Percentiles rank a stretch among this genome's conserved stretches.
Conservation (phyloP, 1,140 invertebrate species). For the Plectrocnemia conspersa region DNA sequence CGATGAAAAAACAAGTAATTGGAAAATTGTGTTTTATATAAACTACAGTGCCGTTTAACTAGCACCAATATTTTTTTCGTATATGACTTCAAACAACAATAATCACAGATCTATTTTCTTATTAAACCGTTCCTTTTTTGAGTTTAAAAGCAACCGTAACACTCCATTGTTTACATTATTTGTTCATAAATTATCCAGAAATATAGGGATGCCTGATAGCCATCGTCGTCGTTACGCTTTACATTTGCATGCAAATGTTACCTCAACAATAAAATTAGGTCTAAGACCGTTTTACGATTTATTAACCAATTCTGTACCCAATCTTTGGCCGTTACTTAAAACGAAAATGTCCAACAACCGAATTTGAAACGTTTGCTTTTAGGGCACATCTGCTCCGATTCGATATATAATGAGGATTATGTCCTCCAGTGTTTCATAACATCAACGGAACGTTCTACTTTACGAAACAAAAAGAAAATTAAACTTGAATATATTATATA, state of each 20-base stretch:
- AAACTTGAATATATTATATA: slow-evolving; percentile 11
- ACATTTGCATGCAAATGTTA: slow-evolving; percentile 11
- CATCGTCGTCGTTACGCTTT: slow-evolving; percentile 11
- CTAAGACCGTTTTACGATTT: slow-evolving; percentile 12
- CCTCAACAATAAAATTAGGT: slow-evolving; percentile 4
- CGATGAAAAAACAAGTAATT: slow-evolving; percentile 27
- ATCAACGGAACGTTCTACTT: too few species aligned
- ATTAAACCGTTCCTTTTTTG: slow-evolving; percentile 2
- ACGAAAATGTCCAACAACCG: too few species aligned
- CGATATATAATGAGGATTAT: slow-evolving; percentile 15
- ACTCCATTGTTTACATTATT: too few species aligned
- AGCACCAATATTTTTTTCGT: slow-evolving; percentile 27
- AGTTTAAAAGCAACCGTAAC: too few species aligned
- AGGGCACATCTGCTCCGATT: slow-evolving; percentile 11
- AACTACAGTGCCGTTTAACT: slow-evolving; percentile 24
- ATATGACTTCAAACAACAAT: slow-evolving; percentile 26
- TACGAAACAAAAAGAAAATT: slow-evolving; percentile 17
- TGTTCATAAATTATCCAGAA: too few species aligned
- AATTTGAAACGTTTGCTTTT: too few species aligned
- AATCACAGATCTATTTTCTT: slow-evolving; percentile 35
- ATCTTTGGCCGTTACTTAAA: slow-evolving; percentile 20
- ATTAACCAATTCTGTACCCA: background rate
- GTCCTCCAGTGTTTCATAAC: background rate
- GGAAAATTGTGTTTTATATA: slow-evolving; percentile 12
- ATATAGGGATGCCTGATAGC: too few species aligned